Conservation (phyloP, 1,140 invertebrate genomes). For the Ditylenchus dipsaci region DNA sequence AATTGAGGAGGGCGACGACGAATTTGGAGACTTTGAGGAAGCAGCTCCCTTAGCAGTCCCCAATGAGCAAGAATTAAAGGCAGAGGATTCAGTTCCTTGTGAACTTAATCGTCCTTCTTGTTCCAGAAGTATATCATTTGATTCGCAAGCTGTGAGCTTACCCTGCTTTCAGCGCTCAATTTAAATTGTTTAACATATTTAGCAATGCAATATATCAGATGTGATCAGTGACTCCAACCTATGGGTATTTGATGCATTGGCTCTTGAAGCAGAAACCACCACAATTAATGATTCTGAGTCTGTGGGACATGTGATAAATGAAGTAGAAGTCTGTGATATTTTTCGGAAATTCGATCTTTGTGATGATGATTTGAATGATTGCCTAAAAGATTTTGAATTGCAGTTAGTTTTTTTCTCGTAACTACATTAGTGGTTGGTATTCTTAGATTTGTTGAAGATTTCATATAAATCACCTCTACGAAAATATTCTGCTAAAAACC, state of each 20-base stretch:
- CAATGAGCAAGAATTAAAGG: neutral
- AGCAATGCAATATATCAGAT: neutral
- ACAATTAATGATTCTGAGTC: neutral
- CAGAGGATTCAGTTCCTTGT: no score
- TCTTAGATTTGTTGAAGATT: neutral
- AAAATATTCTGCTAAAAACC: no score
- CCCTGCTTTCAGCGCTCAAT: no score
- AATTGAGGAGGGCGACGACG: constrained; percentile 18
- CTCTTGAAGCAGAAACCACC: neutral
- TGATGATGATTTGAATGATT: neutral
- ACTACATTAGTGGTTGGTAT: no score
- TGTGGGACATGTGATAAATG: neutral
- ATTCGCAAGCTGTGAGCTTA: no score
- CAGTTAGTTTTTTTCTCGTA: constrained; percentile 2
- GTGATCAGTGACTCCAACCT: neutral
- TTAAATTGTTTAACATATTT: neutral
- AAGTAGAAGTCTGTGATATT: neutral
- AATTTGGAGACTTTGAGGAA: constrained; percentile 28
- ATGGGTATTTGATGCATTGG: neutral
- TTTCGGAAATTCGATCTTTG: constrained; percentile 7
- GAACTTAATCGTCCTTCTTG: no score
- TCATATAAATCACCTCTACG: no score
- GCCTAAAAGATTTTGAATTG: neutral
- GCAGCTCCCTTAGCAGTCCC: neutral
- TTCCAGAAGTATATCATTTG: no score